These are phyloP conservation scores for Apus apus DNA, from an alignment of 2,113 vertebrate species.

Conservation along the genomic window DNA sequence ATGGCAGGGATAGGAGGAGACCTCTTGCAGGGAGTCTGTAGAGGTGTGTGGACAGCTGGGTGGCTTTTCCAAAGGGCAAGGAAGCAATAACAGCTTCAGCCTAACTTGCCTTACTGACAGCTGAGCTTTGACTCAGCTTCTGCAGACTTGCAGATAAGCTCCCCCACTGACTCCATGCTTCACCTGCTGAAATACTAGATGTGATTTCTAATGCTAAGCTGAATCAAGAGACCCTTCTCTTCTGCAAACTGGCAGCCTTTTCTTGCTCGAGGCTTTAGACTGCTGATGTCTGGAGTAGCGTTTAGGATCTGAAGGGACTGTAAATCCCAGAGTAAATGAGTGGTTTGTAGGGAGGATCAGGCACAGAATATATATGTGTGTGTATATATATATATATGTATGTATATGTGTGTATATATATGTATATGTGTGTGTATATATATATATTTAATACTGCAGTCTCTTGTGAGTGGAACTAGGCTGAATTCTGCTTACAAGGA, in stretches of 20 bases:
- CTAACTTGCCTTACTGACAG: background rate
- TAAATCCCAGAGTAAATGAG: background rate
- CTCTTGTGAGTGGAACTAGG: background rate
- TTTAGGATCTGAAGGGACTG: slow-evolving; percentile 10
- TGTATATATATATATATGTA: too few relatives aligned
- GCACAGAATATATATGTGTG: background rate
- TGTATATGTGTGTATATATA: too few relatives aligned
- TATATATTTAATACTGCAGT: background rate
- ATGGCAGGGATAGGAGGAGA: background rate
- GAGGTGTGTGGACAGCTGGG: background rate
- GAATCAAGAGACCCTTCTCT: background rate
- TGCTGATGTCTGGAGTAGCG: slow-evolving; percentile 4
- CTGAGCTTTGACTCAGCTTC: slow-evolving; percentile 27
- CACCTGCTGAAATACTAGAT: slow-evolving; percentile 16
- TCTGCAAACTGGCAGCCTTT: slow-evolving; percentile 11
- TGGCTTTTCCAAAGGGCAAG: background rate
- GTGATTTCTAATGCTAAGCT: slow-evolving; percentile 19
- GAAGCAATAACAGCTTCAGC: background rate
- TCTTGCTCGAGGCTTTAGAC: slow-evolving; percentile 9
- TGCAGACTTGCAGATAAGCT: slow-evolving; percentile 28
- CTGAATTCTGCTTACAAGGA: background rate
- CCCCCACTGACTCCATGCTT: background rate
- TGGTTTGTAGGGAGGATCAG: background rate
- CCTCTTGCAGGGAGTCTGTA: rapidly evolving
- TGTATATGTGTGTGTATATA: too few relatives aligned